Base-by-base conservation (phyloP, 2,797 vertebrate genomes). In the Threskiornis aethiopicus region DNA sequence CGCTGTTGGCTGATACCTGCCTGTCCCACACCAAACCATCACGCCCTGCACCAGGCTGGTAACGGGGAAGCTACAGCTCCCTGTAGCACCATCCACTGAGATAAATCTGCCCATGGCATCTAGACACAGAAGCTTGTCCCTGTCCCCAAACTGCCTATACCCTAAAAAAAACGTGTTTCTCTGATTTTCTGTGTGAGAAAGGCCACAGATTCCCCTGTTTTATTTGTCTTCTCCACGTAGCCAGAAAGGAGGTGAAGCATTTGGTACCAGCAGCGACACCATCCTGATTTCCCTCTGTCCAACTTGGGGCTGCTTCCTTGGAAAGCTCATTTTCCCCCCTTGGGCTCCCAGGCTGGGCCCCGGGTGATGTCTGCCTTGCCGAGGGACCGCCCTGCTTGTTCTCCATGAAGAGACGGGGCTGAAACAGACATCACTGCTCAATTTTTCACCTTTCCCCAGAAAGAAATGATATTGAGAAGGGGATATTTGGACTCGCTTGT, bases 121-220 rank as follows among this genome's bases (percentile, higher is more conserved):
- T 25, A 58, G 22, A 22, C 47, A 71, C 13, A 29, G 19, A 17
- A 88, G 15, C 16, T 52, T 49, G 33, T 64, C 31, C 12, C n/a
- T 55, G 19, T 71, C 19, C 29, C 31, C 49, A 69, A 4, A 51
- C 21, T 47, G 20, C 13, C n/a, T 41, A 49, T 6, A 44, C 8
- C 12, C 46, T 55, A 24, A 71, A 67, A 22, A 3, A 0, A 3
- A 5, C 7, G n/a, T 3, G 9, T 41, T 85, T 76, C 33, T 69
- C 42, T 67, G n/a, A 37, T 93, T 85, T 90, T 79, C 69, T 66
- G 16, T 25, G 4, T 49, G 47, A 72, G 55, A 66, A 91, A 86
- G 13, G 46, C 28, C 29, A 8, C 26, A 25, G 15, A n/a, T 78
- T 76, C 20, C 22, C 8, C 12, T 26, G 33, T 12, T 81, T 49